Evolutionary conservation across 2,113 vertebrate genomes (phyloP), one percentile per base, ranked within the genome.

Genomic region (Steatornis caripensis): DNA sequence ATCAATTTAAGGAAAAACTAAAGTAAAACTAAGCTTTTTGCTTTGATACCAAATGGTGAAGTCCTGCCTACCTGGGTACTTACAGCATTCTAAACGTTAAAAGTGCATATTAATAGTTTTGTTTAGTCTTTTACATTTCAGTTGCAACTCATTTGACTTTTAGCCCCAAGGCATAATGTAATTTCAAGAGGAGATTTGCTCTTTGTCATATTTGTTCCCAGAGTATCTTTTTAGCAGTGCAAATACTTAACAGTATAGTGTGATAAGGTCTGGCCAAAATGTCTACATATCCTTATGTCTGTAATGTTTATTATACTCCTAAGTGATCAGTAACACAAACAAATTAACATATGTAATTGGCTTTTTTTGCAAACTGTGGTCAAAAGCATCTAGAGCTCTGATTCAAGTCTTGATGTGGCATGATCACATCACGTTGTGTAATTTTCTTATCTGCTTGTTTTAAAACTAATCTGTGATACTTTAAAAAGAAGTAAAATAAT

Each of bases 371-470:
- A 29, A 75, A 34, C 39, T 46, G 27, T 32, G 36, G 17, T 75
- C 27, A 68, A 65, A 93, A 86, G 45, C 37, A 58, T 69, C 9
- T 12, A 37, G n/a, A 43, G 12, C 46, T 83, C 37, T 27, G 34
- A 45, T 27, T 61, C 49, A 48, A 13, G 61, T n/a, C 24, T 64
- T 11, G 11, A 15, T 51, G 36, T 54, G 55, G 34, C 0, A 0
- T 27, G 60, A 69, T 64, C 24, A 5, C 9, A 23, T 69, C 0
- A 1, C 0, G 0, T 60, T 39, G n/a, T 3, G 0, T 55, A 14
- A 11, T 39, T 76, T 46, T 64, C 94, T 89, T 24, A 46, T 81
- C n/a, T 71, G 4, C 36, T 57, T n/a, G 11, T 48, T 89, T 68
- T 81, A 41, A 89, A 91, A 76, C 22, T 81, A 2, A 30, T 74